These are phyloP conservation scores for Eulemur mongoz DNA, from an alignment of 2,797 vertebrate genomes.

Conservation along the genomic window DNA sequence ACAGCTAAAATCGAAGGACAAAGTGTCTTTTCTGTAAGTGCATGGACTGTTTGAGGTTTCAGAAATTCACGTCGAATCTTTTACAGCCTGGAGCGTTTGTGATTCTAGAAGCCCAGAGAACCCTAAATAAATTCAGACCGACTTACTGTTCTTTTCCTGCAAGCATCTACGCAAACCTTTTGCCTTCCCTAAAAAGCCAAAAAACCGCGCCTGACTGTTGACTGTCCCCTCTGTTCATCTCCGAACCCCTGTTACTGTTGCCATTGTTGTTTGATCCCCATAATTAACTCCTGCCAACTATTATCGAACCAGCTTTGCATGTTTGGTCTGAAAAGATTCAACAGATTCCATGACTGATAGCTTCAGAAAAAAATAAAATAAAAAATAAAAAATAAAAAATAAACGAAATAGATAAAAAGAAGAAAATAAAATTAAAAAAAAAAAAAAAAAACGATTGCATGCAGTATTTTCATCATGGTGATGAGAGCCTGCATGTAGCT, in stretches of 20 bases:
- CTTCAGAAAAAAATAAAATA: too few species aligned
- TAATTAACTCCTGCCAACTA: background rate
- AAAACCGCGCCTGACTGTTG: background rate
- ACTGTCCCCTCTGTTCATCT: background rate
- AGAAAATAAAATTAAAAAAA: too few species aligned
- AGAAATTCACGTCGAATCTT: constrained; percentile 11
- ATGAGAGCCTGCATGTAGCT: background rate
- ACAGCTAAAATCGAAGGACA: background rate
- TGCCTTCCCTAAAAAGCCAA: background rate
- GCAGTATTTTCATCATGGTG: background rate
- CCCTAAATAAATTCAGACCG: background rate
- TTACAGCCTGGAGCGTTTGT: background rate
- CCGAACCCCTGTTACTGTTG: background rate
- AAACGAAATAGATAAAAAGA: too few species aligned
- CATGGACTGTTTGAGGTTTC: background rate
- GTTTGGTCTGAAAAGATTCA: background rate
- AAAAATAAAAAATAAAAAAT: too few species aligned
- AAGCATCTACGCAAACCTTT: background rate
- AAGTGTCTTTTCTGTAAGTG: background rate
- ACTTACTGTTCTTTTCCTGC: background rate
- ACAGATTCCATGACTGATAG: too few species aligned
- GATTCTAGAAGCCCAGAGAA: constrained; percentile 3
- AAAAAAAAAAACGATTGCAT: background rate
- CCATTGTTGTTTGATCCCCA: constrained; percentile 12
- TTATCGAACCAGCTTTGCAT: background rate